Conservation (phyloP, 2,113 vertebrate species). For the Campylomormyrus numenius region DNA sequence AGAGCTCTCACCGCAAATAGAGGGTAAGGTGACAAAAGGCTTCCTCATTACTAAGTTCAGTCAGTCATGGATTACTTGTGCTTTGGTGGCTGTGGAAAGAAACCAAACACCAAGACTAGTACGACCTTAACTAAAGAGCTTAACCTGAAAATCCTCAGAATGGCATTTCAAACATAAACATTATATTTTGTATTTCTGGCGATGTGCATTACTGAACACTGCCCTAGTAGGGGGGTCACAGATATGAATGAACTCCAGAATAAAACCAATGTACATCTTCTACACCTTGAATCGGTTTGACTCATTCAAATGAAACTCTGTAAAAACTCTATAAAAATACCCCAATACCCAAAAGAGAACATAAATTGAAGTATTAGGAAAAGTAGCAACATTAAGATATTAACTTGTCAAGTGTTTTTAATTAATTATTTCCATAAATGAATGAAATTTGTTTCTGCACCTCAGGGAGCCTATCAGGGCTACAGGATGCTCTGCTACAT, state of each 20-base stretch:
- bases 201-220: not conserved
- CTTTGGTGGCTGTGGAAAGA: not conserved
- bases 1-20: not conserved
- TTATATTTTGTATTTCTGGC: not conserved
- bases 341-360: not conserved
- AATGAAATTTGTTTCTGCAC: not conserved
- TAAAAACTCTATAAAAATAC: not conserved
- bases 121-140: not conserved
- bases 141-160: not conserved
- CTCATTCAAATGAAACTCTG: not conserved
- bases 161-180: not conserved
- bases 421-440: not conserved
- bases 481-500: not conserved
- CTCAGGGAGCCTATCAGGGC: not conserved
- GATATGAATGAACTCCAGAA: not conserved
- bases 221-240: not conserved
- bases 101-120: not conserved
- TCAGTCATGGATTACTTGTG: not conserved
- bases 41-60: not conserved
- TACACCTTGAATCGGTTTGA: not conserved
- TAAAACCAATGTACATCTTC: not conserved
- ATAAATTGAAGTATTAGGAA: not conserved
- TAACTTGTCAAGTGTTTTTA: not conserved
- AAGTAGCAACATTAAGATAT: not conserved
- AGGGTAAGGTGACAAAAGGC: not conserved